phyloP scores from a whole-genome alignment of 1,140 invertebrate species.

The Caenorhabditis remanei region DNA sequence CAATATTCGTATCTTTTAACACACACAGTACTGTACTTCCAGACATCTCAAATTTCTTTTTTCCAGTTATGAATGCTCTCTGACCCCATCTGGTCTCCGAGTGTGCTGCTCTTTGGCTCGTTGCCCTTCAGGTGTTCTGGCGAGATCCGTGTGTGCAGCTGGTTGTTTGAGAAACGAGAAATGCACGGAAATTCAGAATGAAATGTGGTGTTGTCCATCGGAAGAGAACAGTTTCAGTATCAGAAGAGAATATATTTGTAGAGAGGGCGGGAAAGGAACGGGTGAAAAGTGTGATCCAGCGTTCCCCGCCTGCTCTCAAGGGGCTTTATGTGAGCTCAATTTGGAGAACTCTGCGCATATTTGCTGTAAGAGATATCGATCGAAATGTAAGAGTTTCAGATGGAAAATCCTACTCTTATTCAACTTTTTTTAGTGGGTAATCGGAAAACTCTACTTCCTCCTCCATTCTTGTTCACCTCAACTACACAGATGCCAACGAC shows the following conservation, averaged over 20 bases:
- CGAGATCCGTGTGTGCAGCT: conserved; percentile 14
- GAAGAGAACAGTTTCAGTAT: too few relatives aligned
- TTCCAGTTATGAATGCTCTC: conserved; percentile 24
- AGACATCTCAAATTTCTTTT: neutral
- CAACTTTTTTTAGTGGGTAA: neutral
- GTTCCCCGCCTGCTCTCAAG: conserved; percentile 22
- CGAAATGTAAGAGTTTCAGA: neutral
- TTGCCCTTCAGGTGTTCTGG: conserved; percentile 9
- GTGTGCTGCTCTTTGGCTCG: conserved; percentile 11
- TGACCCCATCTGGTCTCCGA: conserved; percentile 22
- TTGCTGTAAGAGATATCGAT: conserved; percentile 31
- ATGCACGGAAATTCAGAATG: conserved; percentile 40
- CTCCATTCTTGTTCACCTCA: conserved; percentile 3
- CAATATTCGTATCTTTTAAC: too few relatives aligned
- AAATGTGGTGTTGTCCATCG: conserved; percentile 53
- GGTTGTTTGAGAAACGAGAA: conserved; percentile 29
- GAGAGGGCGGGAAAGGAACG: neutral
- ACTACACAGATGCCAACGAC: neutral
- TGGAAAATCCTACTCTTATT: neutral
- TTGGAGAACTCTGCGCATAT: conserved; percentile 12
- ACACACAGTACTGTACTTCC: too few relatives aligned
- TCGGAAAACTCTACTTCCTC: conserved; percentile 2
- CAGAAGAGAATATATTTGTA: neutral
- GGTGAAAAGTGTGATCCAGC: conserved; percentile 37
- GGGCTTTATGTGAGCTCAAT: conserved; percentile 39